Conservation (phyloP, 2,797 vertebrate genomes). For the Danio jaintianensis region DNA sequence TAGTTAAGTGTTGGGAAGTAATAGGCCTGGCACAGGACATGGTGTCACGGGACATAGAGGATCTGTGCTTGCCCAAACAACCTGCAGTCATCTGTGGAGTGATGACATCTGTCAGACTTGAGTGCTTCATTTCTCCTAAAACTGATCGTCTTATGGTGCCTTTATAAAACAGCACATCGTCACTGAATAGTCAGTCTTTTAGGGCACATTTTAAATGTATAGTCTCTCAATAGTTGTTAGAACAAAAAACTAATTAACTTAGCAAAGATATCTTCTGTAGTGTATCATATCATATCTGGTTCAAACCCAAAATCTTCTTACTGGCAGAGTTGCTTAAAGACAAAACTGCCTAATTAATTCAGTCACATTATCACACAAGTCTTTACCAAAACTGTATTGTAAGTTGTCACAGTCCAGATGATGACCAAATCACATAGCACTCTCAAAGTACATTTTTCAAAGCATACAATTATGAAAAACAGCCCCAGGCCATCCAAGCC, state of each 20-base stretch:
- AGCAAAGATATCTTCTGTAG: too few species aligned
- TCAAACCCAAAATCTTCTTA: too few species aligned
- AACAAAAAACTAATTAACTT: too few species aligned
- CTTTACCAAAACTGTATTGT: too few species aligned
- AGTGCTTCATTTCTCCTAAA: background rate
- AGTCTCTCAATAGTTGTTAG: background rate
- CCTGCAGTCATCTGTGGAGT: conserved; percentile 15
- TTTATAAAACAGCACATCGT: background rate
- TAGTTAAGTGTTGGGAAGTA: conserved; percentile 2
- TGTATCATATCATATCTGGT: too few species aligned
- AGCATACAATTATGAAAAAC: background rate
- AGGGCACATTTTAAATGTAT: background rate
- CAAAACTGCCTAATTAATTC: too few species aligned
- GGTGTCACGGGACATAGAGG: background rate
- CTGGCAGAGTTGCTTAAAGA: too few species aligned
- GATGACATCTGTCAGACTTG: conserved; percentile 23
- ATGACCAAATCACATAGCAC: background rate
- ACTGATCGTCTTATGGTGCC: background rate
- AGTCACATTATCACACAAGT: too few species aligned
- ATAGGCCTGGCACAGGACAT: background rate
- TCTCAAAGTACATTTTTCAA: background rate
- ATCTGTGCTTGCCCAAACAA: background rate
- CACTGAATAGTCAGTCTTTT: background rate
- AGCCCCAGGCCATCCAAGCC: background rate
- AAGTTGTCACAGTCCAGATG: background rate